Percentiles rank a stretch among this genome's conserved stretches.
Conservation (phyloP, 1,140 invertebrate genomes). For the Acyrthosiphon pisum region DNA sequence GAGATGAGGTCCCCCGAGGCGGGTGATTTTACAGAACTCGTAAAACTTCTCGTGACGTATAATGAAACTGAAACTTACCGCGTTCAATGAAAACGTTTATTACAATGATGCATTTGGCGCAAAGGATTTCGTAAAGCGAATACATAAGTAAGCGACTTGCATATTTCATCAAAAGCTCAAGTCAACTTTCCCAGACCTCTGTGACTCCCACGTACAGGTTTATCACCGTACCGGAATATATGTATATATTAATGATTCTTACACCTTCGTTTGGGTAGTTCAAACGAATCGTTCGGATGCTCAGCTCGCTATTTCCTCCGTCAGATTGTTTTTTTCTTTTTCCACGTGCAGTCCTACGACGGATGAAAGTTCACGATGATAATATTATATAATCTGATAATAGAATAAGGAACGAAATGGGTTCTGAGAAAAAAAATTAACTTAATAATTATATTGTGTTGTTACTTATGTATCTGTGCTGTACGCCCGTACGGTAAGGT, state of each 20-base stretch:
- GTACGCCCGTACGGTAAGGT: neutral
- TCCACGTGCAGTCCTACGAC: neutral
- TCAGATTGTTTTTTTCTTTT: neutral
- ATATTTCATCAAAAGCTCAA: conserved; percentile 32
- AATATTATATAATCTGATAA: neutral
- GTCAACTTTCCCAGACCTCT: neutral
- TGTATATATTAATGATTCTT: neutral
- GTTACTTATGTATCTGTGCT: neutral
- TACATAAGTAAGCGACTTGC: neutral
- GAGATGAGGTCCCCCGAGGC: neutral
- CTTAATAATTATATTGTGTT: neutral
- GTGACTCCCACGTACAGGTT: neutral
- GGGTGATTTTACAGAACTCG: neutral
- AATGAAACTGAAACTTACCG: neutral
- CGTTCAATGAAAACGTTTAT: neutral
- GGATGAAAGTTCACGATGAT: neutral
- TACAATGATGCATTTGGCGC: conserved; percentile 10
- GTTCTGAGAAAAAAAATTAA: neutral
- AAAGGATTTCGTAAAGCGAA: neutral
- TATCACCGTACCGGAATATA: neutral
- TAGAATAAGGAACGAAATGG: neutral
- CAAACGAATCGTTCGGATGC: neutral
- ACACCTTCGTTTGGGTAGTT: neutral
- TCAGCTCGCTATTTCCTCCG: neutral
- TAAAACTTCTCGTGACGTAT: neutral